These are phyloP conservation scores for Grus americana DNA, from an alignment of 2,113 vertebrate species.

Conservation along the genomic window DNA sequence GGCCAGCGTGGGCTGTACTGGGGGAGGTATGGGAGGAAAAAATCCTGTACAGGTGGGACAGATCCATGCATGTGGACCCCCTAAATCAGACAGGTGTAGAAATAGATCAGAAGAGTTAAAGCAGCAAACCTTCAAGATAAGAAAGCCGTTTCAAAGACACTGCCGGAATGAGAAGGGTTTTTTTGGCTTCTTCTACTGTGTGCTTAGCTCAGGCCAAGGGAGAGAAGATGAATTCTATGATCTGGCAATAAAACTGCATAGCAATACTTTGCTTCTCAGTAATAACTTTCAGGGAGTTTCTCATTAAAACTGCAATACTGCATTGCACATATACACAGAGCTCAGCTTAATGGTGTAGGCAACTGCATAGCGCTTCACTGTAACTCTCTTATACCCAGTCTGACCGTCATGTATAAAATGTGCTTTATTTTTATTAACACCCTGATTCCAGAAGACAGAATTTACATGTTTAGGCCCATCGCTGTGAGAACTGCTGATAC, in stretches of 20 bases:
- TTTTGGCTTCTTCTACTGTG: background rate
- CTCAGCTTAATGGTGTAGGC: background rate
- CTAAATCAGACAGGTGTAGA: background rate
- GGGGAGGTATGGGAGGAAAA: background rate
- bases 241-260: conserved; percentile 45
- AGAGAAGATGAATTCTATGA: conserved; percentile 27
- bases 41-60: background rate
- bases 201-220: background rate
- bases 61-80: background rate
- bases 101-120: background rate
- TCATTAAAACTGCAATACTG: conserved; percentile 42
- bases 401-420: conserved; percentile 1
- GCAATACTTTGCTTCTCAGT: background rate
- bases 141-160: background rate
- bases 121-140: background rate
- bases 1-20: background rate
- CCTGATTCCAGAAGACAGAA: background rate
- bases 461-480: background rate
- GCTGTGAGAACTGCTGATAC: background rate
- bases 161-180: background rate
- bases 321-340: background rate
- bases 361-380: background rate
- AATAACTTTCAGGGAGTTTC: conserved; percentile 54
- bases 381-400: background rate
- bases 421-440: conserved; percentile 16